phyloP scores from a whole-genome alignment of 2,888 invertebrate genomes.

The Nebria brevicollis region DNA sequence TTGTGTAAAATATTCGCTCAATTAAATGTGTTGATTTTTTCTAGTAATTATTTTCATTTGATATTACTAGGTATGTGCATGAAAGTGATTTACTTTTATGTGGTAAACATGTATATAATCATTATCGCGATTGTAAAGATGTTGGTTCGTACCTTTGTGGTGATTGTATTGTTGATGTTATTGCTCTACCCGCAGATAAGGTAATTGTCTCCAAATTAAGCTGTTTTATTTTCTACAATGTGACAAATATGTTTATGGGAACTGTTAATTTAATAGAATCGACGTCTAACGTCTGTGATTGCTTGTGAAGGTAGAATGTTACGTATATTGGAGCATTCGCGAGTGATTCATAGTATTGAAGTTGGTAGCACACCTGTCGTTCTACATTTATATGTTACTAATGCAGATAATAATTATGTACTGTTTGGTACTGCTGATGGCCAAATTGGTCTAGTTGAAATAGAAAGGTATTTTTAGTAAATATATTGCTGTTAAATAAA shows the following conservation, averaged over 20 bases:
- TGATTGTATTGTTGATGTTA: conserved; percentile 88
- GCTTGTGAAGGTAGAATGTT: conserved; percentile 86
- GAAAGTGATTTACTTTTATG: conserved; percentile 88
- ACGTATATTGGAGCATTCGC: conserved; percentile 78
- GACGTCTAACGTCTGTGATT: conserved; percentile 74
- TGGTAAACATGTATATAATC: conserved; percentile 84
- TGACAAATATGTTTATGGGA: neutral
- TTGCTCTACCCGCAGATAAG: conserved; percentile 70
- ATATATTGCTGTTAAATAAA: neutral
- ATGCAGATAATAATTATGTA: conserved; percentile 76
- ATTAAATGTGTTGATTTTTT: conserved; percentile 34
- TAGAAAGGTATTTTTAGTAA: conserved; percentile 64
- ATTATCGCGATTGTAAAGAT: conserved; percentile 90
- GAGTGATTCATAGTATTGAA: conserved; percentile 70
- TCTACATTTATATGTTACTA: conserved; percentile 72
- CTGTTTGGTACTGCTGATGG: conserved; percentile 92
- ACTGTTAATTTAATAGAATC: conserved; percentile 65
- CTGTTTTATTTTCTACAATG: conserved; percentile 3
- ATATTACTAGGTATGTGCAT: conserved; percentile 75
- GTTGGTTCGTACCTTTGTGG: conserved; percentile 87
- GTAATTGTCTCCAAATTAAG: conserved; percentile 49
- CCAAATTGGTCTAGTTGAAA: conserved; percentile 79
- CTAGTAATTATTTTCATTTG: conserved; percentile 14
- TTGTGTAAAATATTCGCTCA: no score
- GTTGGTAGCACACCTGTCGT: conserved; percentile 67